These are phyloP conservation scores for Colletes gigas DNA, from an alignment of 1,140 invertebrate genomes.

Conservation along the genomic window DNA sequence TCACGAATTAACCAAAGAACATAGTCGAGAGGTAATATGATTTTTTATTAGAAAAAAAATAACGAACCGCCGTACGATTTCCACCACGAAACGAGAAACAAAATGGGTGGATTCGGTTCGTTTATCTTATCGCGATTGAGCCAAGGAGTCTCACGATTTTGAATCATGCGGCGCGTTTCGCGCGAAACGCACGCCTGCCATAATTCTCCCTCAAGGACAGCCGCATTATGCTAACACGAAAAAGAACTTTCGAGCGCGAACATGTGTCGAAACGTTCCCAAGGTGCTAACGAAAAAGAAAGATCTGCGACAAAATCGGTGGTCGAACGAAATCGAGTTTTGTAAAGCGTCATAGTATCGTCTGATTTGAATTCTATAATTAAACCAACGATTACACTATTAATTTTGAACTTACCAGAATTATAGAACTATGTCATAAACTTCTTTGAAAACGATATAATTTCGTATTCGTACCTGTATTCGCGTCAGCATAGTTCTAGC, in stretches of 20 bases:
- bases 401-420: too few species aligned
- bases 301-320: too few species aligned
- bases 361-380: too few species aligned
- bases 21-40: not conserved
- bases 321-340: not conserved
- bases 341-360: too few species aligned
- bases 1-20: not conserved
- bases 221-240: not conserved
- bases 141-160: constrained; percentile 8
- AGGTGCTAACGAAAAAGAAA: not conserved
- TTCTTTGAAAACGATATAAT: too few species aligned
- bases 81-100: not conserved
- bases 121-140: constrained; percentile 41
- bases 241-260: not conserved
- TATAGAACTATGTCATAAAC: too few species aligned
- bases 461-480: too few species aligned
- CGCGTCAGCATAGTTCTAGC: too few species aligned
- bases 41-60: not conserved
- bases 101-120: constrained; percentile 15
- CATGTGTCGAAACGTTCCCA: too few species aligned
- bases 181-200: not conserved
- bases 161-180: constrained; percentile 25
- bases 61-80: not conserved
- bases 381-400: too few species aligned
- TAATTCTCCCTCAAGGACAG: constrained; percentile 30